Evolutionary conservation across 2,113 vertebrate genomes (phyloP).

Genomic region (Rhinolophus sinicus): DNA sequence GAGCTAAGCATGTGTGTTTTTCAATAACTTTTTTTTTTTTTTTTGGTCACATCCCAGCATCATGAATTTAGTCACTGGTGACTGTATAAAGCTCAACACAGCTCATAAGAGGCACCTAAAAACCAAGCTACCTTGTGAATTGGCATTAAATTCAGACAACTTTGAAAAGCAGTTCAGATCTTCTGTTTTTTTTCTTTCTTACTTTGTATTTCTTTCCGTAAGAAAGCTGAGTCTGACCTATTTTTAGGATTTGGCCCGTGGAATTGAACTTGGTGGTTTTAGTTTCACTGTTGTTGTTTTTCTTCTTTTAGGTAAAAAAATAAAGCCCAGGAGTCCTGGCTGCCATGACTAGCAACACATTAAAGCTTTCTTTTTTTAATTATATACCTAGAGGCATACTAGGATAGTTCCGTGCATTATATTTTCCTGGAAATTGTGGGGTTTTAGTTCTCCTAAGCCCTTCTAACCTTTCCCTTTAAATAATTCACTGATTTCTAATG

Average conservation of each 20-base stretch:
- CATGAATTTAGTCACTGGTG: conserved; percentile 48
- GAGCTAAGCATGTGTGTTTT: conserved; percentile 35
- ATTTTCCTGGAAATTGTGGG: conserved; percentile 74
- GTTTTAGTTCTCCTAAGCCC: conserved; percentile 54
- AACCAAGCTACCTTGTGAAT: conserved; percentile 70
- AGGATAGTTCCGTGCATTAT: conserved; percentile 62
- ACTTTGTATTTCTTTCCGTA: conserved; percentile 82
- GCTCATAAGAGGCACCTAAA: conserved; percentile 56
- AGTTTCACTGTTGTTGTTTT: conserved; percentile 85
- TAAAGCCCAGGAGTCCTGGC: conserved; percentile 67
- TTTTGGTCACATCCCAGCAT: conserved; percentile 51
- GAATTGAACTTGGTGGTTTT: conserved; percentile 75
- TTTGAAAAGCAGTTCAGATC: conserved; percentile 80
- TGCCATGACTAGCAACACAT: conserved; percentile 21
- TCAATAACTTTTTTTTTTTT: neutral
- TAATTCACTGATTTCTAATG: conserved; percentile 48
- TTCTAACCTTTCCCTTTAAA: conserved; percentile 67
- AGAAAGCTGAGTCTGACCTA: conserved; percentile 81
- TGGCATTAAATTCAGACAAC: conserved; percentile 81
- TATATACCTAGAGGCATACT: conserved; percentile 40
- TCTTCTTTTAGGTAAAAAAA: conserved; percentile 80
- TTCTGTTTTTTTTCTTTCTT: conserved; percentile 71
- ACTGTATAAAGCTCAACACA: conserved; percentile 69
- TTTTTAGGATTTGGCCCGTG: conserved; percentile 85
- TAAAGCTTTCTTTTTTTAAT: conserved; percentile 75